A percentile compares a stretch with the other conserved stretches of the same genome.
phyloP scores from a whole-genome alignment of 2,888 invertebrate species.

The Dermolepida albohirtum region DNA sequence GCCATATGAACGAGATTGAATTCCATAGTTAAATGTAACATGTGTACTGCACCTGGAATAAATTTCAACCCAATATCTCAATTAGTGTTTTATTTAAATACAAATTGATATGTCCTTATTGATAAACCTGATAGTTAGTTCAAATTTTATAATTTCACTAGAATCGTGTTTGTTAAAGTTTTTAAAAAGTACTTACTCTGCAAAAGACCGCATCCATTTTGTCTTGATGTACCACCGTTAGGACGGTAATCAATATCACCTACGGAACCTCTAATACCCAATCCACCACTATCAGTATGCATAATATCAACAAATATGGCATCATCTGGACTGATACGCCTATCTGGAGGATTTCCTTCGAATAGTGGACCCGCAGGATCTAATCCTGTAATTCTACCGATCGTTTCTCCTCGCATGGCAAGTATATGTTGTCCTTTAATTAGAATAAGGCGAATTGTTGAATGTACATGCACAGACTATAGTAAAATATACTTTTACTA shows the following conservation, averaged over 20 bases:
- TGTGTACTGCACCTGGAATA: too few relatives aligned
- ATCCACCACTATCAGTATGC: conserved; percentile 74
- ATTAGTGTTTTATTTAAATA: too few relatives aligned
- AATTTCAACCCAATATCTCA: too few relatives aligned
- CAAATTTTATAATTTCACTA: too few relatives aligned
- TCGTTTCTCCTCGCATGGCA: conserved; percentile 16
- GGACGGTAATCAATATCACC: conserved; percentile 80
- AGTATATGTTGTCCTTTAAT: conserved; percentile 29
- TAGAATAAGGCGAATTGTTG: too few relatives aligned
- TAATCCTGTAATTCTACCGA: conserved; percentile 46
- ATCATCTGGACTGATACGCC: conserved; percentile 71
- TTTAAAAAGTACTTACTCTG: conserved; percentile 10
- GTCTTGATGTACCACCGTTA: conserved; percentile 72
- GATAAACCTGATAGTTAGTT: too few relatives aligned
- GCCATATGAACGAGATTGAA: too few relatives aligned
- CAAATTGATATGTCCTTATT: too few relatives aligned
- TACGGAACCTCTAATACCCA: conserved; percentile 70
- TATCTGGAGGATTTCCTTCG: conserved; percentile 61
- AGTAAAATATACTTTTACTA: too few relatives aligned
- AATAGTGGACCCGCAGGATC: conserved; percentile 77
- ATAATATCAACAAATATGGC: conserved; percentile 78
- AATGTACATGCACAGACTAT: too few relatives aligned
- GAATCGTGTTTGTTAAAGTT: neutral
- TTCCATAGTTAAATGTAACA: too few relatives aligned
- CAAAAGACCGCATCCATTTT: conserved; percentile 71